Conservation (phyloP, 2,797 vertebrate species). For the Vespertilio murinus region DNA sequence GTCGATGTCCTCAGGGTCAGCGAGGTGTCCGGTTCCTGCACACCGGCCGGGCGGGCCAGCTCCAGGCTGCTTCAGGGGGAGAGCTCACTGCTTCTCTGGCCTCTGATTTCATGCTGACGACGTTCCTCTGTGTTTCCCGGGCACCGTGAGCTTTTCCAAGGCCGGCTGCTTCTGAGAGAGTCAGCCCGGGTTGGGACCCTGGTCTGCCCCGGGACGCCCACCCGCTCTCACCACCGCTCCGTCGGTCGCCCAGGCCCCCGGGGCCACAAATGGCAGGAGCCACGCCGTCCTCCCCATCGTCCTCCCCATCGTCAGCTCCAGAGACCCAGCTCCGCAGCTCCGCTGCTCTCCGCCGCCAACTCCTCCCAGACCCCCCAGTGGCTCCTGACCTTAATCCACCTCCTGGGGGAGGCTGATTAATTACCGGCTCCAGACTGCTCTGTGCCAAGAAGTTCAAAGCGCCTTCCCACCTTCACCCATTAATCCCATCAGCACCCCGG, state of each 20-base stretch:
- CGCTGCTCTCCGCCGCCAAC: too few relatives aligned
- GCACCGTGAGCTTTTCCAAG: neutral
- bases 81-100: neutral
- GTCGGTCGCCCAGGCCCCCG: neutral
- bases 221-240: neutral
- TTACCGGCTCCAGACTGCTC: neutral
- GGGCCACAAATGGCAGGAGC: neutral
- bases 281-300: neutral
- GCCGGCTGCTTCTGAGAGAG: neutral
- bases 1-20: too few relatives aligned
- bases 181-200: neutral
- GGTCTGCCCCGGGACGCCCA: fast-evolving
- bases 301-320: neutral
- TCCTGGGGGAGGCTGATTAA: slow-evolving; percentile 48
- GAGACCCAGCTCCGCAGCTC: neutral
- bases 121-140: neutral
- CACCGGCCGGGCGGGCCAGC: fast-evolving
- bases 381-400: slow-evolving; percentile 62
- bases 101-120: fast-evolving
- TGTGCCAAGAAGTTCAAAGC: slow-evolving; percentile 68
- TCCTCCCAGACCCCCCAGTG: neutral
- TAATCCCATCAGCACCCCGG: slow-evolving; percentile 36
- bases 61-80: fast-evolving
- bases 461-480: slow-evolving; percentile 51
- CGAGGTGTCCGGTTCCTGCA: too few relatives aligned